Base-by-base conservation (phyloP, 2,888 invertebrate genomes). In the Limnephilus auricula region DNA sequence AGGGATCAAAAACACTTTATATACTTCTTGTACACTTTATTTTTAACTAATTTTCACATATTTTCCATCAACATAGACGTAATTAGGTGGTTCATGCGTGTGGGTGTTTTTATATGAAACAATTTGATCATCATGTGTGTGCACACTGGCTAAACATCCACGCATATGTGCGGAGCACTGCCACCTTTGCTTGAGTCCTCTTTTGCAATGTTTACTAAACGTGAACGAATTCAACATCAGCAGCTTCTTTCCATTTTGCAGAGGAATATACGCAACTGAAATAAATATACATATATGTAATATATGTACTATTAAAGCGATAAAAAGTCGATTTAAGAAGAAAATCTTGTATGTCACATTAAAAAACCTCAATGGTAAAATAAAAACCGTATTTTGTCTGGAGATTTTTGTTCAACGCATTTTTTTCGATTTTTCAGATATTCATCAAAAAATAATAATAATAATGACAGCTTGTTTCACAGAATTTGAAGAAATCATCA, bases 161-260 rank as follows among this genome's bases (percentile, higher is more conserved):
- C 79, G 32, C 10, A 18, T 9, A 45, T 89, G 79, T 2, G 89
- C 32, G 30, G 89, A 89, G n/a, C 89, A 89, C 25, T 37, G 45
- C 89, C 89, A 89, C 13, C 80, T 79, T 30, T 45, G 30, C 18
- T 45, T 90, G 5, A 9, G 5, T 25, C 30, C 37, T 15, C n/a
- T 37, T 40, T 40, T 40, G 34, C 18, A 40, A 40, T 85, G 85
- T 40, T 40, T 40, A 30, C 37, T 37, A 15, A 85, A 85, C n/a
- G 85, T 85, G 40, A n/a, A 85, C 12, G 85, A 85, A 85, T 85
- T 85, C 37, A 40, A 37, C 85, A 85, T 85, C 0, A 85, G 85
- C 37, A 85, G 40, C 40, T 85, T 37, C 3, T 85, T 85, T 30
- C 85, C 85, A 40, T 45, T 85, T 10, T 13, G 25, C 2, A 85